Evolutionary conservation across 1,140 invertebrate genomes (phyloP).

Genomic region (Pissodes strobi): DNA sequence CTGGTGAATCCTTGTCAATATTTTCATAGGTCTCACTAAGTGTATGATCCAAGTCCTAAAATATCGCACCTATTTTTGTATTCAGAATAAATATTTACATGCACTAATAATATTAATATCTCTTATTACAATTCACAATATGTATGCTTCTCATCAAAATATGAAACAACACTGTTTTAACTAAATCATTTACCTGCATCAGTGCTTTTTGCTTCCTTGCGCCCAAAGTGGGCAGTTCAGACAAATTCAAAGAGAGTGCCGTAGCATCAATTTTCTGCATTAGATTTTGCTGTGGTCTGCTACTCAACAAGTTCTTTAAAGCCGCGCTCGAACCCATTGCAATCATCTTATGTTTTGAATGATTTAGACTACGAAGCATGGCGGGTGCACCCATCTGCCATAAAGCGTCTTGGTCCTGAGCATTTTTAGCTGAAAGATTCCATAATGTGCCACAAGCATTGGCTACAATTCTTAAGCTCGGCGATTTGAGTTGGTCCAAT

Average conservation of each 20-base stretch:
- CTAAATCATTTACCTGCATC: slow-evolving; percentile 66
- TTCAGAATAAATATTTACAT: slow-evolving; percentile 1
- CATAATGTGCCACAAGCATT: slow-evolving; percentile 96
- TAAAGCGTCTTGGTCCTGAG: slow-evolving; percentile 83
- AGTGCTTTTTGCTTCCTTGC: slow-evolving; percentile 85
- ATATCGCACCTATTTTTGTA: too few relatives aligned
- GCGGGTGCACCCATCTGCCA: slow-evolving; percentile 92
- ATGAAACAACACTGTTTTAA: too few relatives aligned
- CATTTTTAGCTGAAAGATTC: slow-evolving; percentile 91
- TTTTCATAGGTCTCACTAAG: slow-evolving; percentile 91
- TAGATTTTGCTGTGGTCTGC: slow-evolving; percentile 73
- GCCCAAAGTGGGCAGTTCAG: slow-evolving; percentile 77
- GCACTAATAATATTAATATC: too few relatives aligned
- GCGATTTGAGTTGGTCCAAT: slow-evolving; percentile 88
- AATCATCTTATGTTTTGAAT: slow-evolving; percentile 97
- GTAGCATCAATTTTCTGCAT: slow-evolving; percentile 72
- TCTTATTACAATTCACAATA: too few relatives aligned
- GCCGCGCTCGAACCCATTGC: slow-evolving; percentile 94
- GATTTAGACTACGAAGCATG: slow-evolving; percentile 89
- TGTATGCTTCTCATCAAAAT: too few relatives aligned
- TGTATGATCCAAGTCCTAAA: slow-evolving; percentile 77
- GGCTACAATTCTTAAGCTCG: slow-evolving; percentile 91
- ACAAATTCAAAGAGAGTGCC: slow-evolving; percentile 69
- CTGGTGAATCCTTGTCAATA: slow-evolving; percentile 69
- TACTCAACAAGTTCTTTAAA: slow-evolving; percentile 87